phyloP scores from a whole-genome alignment of 2,113 vertebrate genomes.

The Potamarius usumacintae region DNA sequence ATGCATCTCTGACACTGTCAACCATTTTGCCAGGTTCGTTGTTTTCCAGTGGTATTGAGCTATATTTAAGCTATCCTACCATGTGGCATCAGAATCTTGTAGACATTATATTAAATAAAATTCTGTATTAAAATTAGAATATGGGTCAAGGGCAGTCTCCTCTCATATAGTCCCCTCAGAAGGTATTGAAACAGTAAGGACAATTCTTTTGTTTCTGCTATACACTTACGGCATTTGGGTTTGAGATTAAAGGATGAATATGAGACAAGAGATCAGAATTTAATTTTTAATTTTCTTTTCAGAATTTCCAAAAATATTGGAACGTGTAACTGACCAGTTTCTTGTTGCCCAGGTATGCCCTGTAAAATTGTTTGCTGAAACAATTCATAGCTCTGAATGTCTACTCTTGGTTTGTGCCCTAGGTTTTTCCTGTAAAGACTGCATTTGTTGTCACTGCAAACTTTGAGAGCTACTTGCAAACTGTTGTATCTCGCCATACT shows the following conservation, averaged over 20 bases:
- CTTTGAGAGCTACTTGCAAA: too few species aligned
- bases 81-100: not conserved
- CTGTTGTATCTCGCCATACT: too few species aligned
- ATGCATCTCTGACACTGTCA: not conserved
- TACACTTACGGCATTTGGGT: not conserved
- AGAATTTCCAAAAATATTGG: not conserved
- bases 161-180: not conserved
- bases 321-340: not conserved
- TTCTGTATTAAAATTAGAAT: not conserved
- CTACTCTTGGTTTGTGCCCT: not conserved
- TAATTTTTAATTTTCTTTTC: not conserved
- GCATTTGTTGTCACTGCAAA: not conserved
- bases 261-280: not conserved
- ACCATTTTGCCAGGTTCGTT: not conserved
- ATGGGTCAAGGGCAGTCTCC: not conserved
- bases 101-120: not conserved
- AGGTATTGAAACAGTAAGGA: not conserved
- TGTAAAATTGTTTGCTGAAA: not conserved
- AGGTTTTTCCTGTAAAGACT: not conserved
- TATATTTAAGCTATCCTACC: not conserved
- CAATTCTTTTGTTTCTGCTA: not conserved
- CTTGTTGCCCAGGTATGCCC: too few species aligned
- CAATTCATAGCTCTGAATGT: too few species aligned
- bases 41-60: not conserved
- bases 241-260: not conserved